Base-by-base conservation (phyloP, 1,140 invertebrate species). In the Spodoptera frugiperda region DNA sequence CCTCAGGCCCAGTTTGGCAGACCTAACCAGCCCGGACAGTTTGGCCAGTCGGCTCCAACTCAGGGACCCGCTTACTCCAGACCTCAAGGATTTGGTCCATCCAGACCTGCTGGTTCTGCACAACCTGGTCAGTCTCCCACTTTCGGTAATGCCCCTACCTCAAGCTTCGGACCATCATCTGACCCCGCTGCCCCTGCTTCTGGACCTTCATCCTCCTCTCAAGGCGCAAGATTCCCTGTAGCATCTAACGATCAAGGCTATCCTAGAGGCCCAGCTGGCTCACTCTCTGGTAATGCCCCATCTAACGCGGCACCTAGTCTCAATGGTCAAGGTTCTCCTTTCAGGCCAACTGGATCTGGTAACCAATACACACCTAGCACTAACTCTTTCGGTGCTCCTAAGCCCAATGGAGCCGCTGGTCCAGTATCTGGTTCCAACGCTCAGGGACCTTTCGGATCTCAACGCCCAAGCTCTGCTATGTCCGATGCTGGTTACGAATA, bases 401-500 rank as follows among this genome's bases (percentile, higher is more conserved):
- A 54, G 12, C 70, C 53, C 0, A 44, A 33, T 11, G 39, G 17
- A 1, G 12, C 19, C 14, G 25, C 46, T 15, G 44, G 61, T n/a
- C 44, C 63, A 4, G 17, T 44, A 10, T 44, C 78, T 14, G 30
- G 44, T 6, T 19, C 30, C 11, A 61, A 14, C 44, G 17, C 51
- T 48, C 76, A 77, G 25, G 55, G 76, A 74, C 19, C 54, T 33
- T 74, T 59, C 15, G 71, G 71, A 15, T 25, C 71, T 25, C 61
- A 75, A 39, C 57, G 75, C 54, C 54, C 76, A 12, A 48, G 19
- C 33, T 25, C 48, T 21, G 12, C 67, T 11, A 76, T 78, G 63
- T 5, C 72, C n/a, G 46, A 57, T 8, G 77, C 76, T 39, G 74
- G 74, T 71, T 84, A 82, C 48, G 61, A 83, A 48, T 86, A 82